These are phyloP conservation scores for Pegoplata infirma DNA, from an alignment of 2,888 invertebrate species.

Conservation along the genomic window DNA sequence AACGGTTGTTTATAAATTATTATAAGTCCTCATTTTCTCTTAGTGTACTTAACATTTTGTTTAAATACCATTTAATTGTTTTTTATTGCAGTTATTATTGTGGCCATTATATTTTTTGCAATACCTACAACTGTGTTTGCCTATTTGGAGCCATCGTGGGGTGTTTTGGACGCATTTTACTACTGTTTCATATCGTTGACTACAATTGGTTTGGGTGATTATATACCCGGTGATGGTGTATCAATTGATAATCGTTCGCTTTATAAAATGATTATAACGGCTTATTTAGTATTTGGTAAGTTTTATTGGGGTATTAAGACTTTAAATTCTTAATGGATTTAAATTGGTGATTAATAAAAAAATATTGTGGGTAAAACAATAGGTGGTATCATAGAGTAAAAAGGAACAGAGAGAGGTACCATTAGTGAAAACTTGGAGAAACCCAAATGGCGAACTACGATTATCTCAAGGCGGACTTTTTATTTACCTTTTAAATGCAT, in stretches of 20 bases:
- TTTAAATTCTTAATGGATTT: too few species aligned
- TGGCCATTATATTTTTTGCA: conserved; percentile 83
- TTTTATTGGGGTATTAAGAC: too few species aligned
- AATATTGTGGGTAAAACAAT: too few species aligned
- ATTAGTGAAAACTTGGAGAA: too few species aligned
- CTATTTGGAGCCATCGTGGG: conserved; percentile 88
- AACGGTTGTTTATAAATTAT: too few species aligned
- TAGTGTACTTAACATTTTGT: not conserved
- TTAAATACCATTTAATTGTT: not conserved
- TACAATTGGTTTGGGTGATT: conserved; percentile 93
- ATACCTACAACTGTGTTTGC: conserved; percentile 88
- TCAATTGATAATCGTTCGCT: conserved; percentile 87
- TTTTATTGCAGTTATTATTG: conserved; percentile 79
- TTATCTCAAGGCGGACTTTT: too few species aligned
- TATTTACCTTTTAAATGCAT: too few species aligned
- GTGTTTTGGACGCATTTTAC: conserved; percentile 91
- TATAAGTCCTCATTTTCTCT: not conserved
- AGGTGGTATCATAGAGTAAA: too few species aligned
- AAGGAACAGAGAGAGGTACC: too few species aligned
- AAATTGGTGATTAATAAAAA: too few species aligned
- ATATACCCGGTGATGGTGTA: conserved; percentile 87
- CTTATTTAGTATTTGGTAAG: conserved; percentile 79
- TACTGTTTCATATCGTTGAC: conserved; percentile 95
- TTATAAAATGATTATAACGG: conserved; percentile 90
- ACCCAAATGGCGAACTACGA: too few species aligned